phyloP scores from a whole-genome alignment of 2,113 vertebrate genomes.

The Silurus glanis region DNA sequence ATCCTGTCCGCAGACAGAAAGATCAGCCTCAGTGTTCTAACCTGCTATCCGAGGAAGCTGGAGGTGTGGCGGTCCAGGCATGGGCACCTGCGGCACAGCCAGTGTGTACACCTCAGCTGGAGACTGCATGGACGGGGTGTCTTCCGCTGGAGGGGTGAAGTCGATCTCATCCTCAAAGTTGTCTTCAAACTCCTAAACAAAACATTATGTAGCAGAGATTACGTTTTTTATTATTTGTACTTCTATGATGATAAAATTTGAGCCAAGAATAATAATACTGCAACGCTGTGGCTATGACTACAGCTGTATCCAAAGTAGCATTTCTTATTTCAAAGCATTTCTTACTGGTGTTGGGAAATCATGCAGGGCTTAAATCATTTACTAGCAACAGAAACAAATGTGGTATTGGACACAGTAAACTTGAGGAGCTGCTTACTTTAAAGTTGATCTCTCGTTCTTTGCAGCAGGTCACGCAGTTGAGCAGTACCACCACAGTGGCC shows the following conservation, averaged over 20 bases:
- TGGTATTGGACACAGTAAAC: background rate
- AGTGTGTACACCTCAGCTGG: constrained; percentile 95
- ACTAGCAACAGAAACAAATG: background rate
- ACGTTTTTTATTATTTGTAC: background rate
- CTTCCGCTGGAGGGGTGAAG: constrained; percentile 96
- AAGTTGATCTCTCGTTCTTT: constrained; percentile 96
- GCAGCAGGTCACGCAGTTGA: constrained; percentile 93
- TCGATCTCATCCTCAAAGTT: constrained; percentile 97
- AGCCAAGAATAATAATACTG: background rate
- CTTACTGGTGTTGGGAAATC: background rate
- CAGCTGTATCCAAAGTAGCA: background rate
- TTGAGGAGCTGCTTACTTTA: constrained; percentile 79
- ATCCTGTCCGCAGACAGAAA: background rate
- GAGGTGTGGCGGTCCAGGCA: constrained; percentile 87
- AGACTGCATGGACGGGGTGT: constrained; percentile 92
- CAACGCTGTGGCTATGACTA: background rate
- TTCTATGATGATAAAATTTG: background rate
- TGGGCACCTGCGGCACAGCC: constrained; percentile 82
- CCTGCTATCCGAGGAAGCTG: constrained; percentile 79
- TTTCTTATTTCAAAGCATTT: background rate
- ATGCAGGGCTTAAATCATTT: background rate
- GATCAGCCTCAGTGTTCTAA: constrained; percentile 57
- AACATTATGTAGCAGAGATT: background rate
- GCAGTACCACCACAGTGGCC: constrained; percentile 78
- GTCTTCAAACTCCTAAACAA: constrained; percentile 92